phyloP scores from a whole-genome alignment of 2,797 vertebrate species.

The Mallotus villosus region DNA sequence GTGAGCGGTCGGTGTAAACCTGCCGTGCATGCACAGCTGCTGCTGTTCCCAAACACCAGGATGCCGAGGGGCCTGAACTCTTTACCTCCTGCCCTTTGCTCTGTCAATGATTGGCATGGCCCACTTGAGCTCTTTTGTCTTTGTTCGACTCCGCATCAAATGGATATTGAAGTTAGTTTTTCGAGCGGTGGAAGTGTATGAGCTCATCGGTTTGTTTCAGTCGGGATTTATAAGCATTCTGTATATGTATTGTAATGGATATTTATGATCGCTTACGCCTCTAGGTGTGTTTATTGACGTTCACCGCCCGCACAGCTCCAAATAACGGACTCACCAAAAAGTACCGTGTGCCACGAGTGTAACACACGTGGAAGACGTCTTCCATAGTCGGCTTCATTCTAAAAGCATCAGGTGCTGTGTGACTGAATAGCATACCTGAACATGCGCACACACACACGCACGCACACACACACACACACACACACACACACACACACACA shows the following conservation, averaged over 20 bases:
- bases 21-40: conserved; percentile 51
- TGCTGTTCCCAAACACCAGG: conserved; percentile 47
- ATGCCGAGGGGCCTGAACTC: conserved; percentile 20
- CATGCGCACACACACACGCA: neutral
- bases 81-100: neutral
- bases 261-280: neutral
- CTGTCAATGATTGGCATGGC: conserved; percentile 15
- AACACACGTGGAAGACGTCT: neutral
- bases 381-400: neutral
- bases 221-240: conserved; percentile 12
- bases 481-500: neutral
- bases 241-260: neutral
- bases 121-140: neutral
- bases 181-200: neutral
- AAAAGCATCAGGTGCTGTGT: neutral
- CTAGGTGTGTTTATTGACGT: neutral
- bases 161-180: neutral
- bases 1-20: conserved; percentile 38
- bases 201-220: conserved; percentile 6
- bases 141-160: neutral
- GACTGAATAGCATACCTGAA: neutral
- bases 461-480: no score
- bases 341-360: no score
- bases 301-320: neutral
- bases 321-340: neutral